Conservation (phyloP, 2,888 invertebrate species). For the Meandrusa payeni region DNA sequence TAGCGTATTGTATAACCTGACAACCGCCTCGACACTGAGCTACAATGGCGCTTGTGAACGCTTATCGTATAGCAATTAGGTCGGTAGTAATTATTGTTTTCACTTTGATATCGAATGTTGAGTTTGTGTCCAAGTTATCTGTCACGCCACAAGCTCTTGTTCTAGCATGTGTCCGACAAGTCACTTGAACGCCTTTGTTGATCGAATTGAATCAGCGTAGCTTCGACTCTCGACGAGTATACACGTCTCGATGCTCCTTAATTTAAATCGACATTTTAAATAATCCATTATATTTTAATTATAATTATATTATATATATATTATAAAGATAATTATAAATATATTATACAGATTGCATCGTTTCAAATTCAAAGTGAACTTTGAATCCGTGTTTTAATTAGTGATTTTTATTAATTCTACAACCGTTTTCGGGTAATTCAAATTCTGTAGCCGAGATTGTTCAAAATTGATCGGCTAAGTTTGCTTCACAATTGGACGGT, state of each 20-base stretch:
- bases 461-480: slow-evolving; percentile 48
- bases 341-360: slow-evolving; percentile 2
- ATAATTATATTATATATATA: too few relatives aligned
- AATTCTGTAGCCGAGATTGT: too few relatives aligned
- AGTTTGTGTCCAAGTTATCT: slow-evolving; percentile 43
- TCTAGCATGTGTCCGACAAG: slow-evolving; percentile 26
- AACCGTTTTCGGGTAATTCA: too few relatives aligned
- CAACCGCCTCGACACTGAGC: too few relatives aligned
- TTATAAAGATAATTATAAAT: too few relatives aligned
- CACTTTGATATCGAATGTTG: slow-evolving; percentile 40
- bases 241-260: slow-evolving; percentile 21
- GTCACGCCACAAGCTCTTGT: slow-evolving; percentile 48
- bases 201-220: slow-evolving; percentile 29
- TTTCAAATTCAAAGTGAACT: slow-evolving; percentile 6
- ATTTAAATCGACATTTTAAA: slow-evolving; percentile 20
- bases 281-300: background rate
- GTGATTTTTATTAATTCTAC: too few relatives aligned
- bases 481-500: slow-evolving; percentile 50
- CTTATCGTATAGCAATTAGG: slow-evolving; percentile 62
- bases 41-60: too few relatives aligned
- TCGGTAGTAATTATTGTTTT: slow-evolving; percentile 59
- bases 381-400: slow-evolving; percentile 3
- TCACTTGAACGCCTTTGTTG: slow-evolving; percentile 31
- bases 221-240: slow-evolving; percentile 23
- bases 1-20: too few relatives aligned